These are phyloP conservation scores for Heliocidaris erythrogramma DNA, from an alignment of 35 echinoderm and acorn worm species.

Conservation along the genomic window DNA sequence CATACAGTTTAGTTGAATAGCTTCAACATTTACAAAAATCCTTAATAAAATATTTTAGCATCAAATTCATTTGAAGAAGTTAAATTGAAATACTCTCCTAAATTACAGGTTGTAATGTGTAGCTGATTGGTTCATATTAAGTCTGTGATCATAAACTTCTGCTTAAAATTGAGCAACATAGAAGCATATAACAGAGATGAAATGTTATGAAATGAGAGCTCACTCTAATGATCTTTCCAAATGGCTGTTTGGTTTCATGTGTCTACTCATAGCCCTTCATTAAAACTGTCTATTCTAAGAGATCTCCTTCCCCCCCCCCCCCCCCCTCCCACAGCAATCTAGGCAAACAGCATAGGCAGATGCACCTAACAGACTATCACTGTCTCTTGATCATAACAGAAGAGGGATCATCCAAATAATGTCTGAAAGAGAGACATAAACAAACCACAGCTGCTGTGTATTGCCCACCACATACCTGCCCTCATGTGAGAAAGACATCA, in stretches of 20 bases:
- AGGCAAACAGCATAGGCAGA: background rate
- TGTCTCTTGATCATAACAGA: background rate
- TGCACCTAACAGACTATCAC: background rate
- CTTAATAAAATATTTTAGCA: no score
- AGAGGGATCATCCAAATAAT: background rate
- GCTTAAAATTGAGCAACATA: no score
- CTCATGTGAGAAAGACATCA: conserved; percentile 9
- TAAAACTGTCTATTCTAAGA: background rate
- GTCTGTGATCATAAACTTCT: no score
- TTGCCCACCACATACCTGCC: background rate
- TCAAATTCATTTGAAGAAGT: no score
- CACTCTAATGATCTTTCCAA: background rate
- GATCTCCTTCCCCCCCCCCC: background rate
- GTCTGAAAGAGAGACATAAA: conserved; percentile 17
- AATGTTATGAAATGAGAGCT: no score
- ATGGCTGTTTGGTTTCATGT: background rate
- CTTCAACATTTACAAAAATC: no score
- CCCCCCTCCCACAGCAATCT: background rate
- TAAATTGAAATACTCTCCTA: no score
- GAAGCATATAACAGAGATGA: no score
- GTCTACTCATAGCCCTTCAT: background rate
- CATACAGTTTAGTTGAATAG: no score
- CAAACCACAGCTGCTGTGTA: background rate
- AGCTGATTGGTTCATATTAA: no score
- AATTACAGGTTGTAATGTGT: no score